Percentiles rank a stretch among this genome's conserved stretches.
Conservation (phyloP, 2,888 invertebrate genomes). For the Drosophila eohydei region DNA sequence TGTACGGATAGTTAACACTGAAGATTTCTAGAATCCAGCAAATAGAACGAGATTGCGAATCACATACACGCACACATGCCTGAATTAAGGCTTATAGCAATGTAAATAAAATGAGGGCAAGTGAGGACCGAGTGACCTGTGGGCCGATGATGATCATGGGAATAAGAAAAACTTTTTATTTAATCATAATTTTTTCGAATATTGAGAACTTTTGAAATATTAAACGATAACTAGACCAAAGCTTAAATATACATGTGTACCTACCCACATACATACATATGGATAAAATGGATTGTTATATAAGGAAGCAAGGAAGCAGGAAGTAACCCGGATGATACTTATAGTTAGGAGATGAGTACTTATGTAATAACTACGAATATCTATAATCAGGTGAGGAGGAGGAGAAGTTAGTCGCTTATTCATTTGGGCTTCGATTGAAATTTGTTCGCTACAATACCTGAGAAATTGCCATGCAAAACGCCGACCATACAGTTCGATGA, state of each 20-base stretch:
- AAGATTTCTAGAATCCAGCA: conserved; percentile 43
- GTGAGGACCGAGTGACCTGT: conserved; percentile 23
- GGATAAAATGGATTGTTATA: not conserved
- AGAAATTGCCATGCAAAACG: conserved; percentile 49
- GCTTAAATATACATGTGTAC: conserved; percentile 57
- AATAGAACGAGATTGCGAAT: conserved; percentile 2
- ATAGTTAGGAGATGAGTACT: conserved; percentile 39
- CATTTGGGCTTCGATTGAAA: conserved; percentile 56
- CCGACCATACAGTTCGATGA: conserved; percentile 44
- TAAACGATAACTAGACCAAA: conserved; percentile 72
- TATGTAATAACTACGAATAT: conserved; percentile 37
- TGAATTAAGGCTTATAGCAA: conserved; percentile 11
- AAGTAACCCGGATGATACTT: conserved; percentile 34
- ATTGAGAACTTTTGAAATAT: conserved; percentile 45
- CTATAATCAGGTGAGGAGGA: conserved; percentile 23
- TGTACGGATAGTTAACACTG: conserved; percentile 54
- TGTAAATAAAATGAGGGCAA: conserved; percentile 36
- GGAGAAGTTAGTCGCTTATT: conserved; percentile 37
- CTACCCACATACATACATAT: conserved; percentile 26
- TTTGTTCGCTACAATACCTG: conserved; percentile 75
- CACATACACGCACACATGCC: conserved; percentile 6
- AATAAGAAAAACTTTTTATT: conserved; percentile 15
- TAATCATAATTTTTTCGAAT: conserved; percentile 44
- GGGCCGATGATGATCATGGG: not conserved
- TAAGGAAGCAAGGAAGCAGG: not conserved